Conservation (phyloP, 2,797 vertebrate genomes). For the Lagodon rhomboides region DNA sequence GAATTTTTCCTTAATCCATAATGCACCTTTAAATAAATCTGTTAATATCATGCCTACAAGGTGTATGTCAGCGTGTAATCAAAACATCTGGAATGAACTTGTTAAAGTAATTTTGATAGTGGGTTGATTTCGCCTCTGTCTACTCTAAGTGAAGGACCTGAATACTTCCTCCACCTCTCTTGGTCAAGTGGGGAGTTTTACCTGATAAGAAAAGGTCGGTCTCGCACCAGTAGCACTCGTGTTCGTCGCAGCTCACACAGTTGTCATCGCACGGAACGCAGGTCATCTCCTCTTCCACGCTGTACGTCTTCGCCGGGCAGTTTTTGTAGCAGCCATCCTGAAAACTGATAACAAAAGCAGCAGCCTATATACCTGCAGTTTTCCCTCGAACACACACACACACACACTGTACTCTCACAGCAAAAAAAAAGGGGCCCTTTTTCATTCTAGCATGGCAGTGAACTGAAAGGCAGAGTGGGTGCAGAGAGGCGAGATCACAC, state of each 20-base stretch:
- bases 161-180: neutral
- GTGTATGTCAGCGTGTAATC: neutral
- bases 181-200: constrained; percentile 57
- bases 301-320: constrained; percentile 92
- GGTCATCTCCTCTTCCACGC: constrained; percentile 80
- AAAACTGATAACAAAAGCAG: constrained; percentile 84
- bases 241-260: constrained; percentile 89
- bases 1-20: too few relatives aligned
- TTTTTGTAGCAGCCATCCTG: constrained; percentile 88
- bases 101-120: too few relatives aligned
- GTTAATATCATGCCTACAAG: neutral
- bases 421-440: constrained; percentile 27
- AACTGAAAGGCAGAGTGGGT: constrained; percentile 52
- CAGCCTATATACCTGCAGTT: constrained; percentile 35
- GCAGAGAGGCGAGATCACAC: constrained; percentile 68
- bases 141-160: neutral
- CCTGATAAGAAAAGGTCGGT: constrained; percentile 91
- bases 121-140: too few relatives aligned
- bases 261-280: constrained; percentile 87
- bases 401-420: constrained; percentile 38
- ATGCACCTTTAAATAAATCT: neutral
- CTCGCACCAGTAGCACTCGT: constrained; percentile 90
- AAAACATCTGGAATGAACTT: too few relatives aligned
- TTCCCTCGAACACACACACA: constrained; percentile 2
- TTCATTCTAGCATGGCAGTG: constrained; percentile 37